Evolutionary conservation across 1,140 invertebrate genomes (phyloP).

Genomic region (Protaetia brevitarsis): DNA sequence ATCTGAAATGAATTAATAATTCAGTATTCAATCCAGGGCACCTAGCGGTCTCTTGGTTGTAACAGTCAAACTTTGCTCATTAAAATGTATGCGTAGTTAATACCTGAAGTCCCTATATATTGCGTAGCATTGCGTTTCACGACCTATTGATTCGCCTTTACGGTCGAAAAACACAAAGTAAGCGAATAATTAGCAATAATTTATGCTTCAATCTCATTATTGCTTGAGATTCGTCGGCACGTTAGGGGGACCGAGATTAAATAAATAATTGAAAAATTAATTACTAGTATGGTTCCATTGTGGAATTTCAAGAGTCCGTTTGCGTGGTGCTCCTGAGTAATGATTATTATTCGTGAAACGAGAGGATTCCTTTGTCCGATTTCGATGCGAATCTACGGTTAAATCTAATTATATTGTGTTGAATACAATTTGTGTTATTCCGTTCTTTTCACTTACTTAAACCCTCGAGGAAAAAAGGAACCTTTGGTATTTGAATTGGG

Average conservation of each 20-base stretch:
- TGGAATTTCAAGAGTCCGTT: not conserved
- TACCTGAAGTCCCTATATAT: not conserved
- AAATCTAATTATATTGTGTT: constrained; percentile 13
- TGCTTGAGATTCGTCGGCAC: not conserved
- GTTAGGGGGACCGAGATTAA: not conserved
- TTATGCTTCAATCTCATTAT: constrained; percentile 14
- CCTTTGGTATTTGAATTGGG: not conserved
- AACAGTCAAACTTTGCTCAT: constrained; percentile 9
- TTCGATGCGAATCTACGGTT: not conserved
- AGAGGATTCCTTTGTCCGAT: not conserved
- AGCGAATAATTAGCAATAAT: constrained; percentile 9
- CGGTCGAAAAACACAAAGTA: not conserved
- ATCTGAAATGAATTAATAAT: constrained; percentile 3
- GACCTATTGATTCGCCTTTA: not conserved
- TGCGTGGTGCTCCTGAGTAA: not conserved
- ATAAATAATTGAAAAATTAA: constrained; percentile 16
- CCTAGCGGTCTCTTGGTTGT: not conserved
- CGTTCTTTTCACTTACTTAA: not conserved
- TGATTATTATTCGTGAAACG: not conserved
- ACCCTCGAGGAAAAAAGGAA: no score
- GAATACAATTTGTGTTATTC: not conserved
- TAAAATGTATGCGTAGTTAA: constrained; percentile 10
- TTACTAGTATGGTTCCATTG: not conserved
- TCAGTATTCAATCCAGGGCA: not conserved
- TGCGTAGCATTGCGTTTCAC: not conserved